Evolutionary conservation across 2,113 vertebrate species (phyloP), one percentile per base, ranked within the genome.

Genomic region (Rhabdomys dilectus): DNA sequence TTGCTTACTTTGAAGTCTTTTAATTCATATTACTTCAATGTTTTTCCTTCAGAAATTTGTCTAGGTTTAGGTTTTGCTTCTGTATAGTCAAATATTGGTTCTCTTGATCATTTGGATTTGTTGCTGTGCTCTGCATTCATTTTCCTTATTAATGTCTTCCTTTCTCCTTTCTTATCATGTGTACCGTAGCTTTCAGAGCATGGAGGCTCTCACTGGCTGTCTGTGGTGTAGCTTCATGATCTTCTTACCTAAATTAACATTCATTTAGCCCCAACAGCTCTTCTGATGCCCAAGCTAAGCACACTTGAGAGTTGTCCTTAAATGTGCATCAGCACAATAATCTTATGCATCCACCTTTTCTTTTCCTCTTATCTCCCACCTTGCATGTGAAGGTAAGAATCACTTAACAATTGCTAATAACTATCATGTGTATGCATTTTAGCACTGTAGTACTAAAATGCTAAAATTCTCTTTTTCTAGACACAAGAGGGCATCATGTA

Each of bases 151-250:
- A 48, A 7, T 3, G 53, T 92, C 87, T 53, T 42, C 4, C 81
- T 80, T 64, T 81, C 29, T 21, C 51, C 19, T 95, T 89, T 89
- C 39, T 7, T 60, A 56, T 8, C 0, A 4, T 60, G 48, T 95
- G 24, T 15, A 34, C 19, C 29, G 29, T 76, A 4, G 13, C 15
- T 89, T 91, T 22, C 34, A 31, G 6, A 4, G 21, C 31, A 62
- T n/a, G 1, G 5, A 48, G 45, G 11, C 12, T 51, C 12, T 22
- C 5, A n/a, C 42, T 36, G 19, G 10, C n/a, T 64, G 31, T 26
- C 31, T 12, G 0, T 1, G 29, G 45, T 56, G 15, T 5, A 64
- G 11, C 29, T 8, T 26, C 0, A 0, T 31, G 7, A 3, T n/a
- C 17, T 80, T 39, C 11, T 80, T 70, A 39, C 51, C 56, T 1